phyloP scores from a whole-genome alignment of 2,888 invertebrate species.

The Hirtodrosophila duncani region DNA sequence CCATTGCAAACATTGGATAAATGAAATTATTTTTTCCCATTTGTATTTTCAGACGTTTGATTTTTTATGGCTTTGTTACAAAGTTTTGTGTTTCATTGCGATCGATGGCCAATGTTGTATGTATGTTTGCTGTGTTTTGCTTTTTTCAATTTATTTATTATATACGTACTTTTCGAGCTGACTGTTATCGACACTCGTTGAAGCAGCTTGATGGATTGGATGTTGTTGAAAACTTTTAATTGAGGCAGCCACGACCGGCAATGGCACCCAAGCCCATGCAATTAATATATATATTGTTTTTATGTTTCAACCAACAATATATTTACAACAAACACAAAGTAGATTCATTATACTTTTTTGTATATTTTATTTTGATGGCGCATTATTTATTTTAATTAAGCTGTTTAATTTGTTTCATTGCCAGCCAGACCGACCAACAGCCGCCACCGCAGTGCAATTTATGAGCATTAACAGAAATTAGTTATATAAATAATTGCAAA shows the following conservation, averaged over 20 bases:
- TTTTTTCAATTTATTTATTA: conserved; percentile 49
- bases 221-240: conserved; percentile 67
- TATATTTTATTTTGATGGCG: conserved; percentile 14
- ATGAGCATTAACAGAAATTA: too few relatives aligned
- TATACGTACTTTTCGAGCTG: conserved; percentile 39
- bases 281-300: conserved; percentile 55
- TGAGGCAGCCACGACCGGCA: conserved; percentile 48
- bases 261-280: conserved; percentile 25
- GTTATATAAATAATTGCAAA: too few relatives aligned
- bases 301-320: conserved; percentile 26
- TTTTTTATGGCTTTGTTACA: conserved; percentile 43
- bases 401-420: conserved; percentile 40
- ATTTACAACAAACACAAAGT: conserved; percentile 4
- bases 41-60: conserved; percentile 27
- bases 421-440: too few relatives aligned
- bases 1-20: conserved; percentile 30
- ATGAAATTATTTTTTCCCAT: conserved; percentile 61
- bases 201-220: conserved; percentile 45
- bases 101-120: too few relatives aligned
- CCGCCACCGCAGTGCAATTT: too few relatives aligned
- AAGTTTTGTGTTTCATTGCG: conserved; percentile 43
- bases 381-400: conserved; percentile 57
- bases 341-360: conserved; percentile 3
- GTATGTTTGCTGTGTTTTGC: conserved; percentile 16
- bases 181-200: conserved; percentile 66